These are phyloP conservation scores for Drosophila dives DNA, from an alignment of 2,888 invertebrate genomes.

Conservation along the genomic window DNA sequence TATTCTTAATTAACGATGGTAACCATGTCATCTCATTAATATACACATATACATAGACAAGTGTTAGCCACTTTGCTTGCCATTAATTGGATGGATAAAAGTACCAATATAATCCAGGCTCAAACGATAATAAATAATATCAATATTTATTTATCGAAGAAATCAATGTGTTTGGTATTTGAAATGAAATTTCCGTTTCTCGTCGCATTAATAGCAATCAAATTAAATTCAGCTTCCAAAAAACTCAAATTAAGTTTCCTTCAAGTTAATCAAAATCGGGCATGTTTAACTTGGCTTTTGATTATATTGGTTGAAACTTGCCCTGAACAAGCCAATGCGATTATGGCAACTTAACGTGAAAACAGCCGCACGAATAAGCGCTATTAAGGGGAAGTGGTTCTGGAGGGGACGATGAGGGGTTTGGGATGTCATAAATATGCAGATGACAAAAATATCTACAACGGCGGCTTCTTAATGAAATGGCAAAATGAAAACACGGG, in stretches of 20 bases:
- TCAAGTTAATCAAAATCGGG: conserved; percentile 61
- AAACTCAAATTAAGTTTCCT: conserved; percentile 22
- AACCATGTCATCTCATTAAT: conserved; percentile 15
- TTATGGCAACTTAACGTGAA: conserved; percentile 50
- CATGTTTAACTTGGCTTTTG: conserved; percentile 47
- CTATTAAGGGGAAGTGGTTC: conserved; percentile 17
- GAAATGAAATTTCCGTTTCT: conserved; percentile 18
- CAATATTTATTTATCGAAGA: neutral
- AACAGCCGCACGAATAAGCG: conserved; percentile 46
- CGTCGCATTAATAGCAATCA: conserved; percentile 9
- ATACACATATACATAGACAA: neutral
- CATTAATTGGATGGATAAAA: neutral
- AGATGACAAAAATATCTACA: conserved; percentile 28
- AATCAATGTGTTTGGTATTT: conserved; percentile 18
- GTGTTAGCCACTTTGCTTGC: neutral
- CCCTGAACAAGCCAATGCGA: conserved; percentile 59
- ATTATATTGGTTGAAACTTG: conserved; percentile 62
- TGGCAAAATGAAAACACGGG: conserved; percentile 70
- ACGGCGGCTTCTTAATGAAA: conserved; percentile 62
- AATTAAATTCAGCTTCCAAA: conserved; percentile 14
- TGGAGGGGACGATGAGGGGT: neutral
- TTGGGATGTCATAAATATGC: conserved; percentile 17
- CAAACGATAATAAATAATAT: neutral
- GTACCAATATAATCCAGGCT: conserved; percentile 6
- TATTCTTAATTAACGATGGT: conserved; percentile 13